Evolutionary conservation across 2,888 invertebrate genomes (phyloP).

Genomic region (Lamellibrachia columna): DNA sequence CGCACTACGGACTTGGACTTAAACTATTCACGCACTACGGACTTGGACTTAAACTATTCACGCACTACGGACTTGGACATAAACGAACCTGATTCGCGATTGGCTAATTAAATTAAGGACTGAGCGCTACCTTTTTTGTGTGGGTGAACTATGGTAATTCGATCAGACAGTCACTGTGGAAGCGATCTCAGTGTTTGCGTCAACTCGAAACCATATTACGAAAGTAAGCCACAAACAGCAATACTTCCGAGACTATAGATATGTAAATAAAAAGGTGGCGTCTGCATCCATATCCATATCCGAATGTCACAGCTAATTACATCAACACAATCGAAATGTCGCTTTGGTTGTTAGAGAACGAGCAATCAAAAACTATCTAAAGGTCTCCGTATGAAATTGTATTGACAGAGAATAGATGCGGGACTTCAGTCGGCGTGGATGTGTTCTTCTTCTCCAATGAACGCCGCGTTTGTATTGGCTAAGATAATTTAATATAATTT

Average conservation of each 20-base stretch:
- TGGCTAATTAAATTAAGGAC: too few species aligned
- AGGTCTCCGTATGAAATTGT: not conserved
- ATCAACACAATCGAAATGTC: not conserved
- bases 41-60: too few species aligned
- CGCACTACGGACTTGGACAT: too few species aligned
- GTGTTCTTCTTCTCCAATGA: not conserved
- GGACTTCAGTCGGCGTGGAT: not conserved
- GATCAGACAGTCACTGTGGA: too few species aligned
- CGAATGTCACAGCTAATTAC: not conserved
- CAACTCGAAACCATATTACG: not conserved
- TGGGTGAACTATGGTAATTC: too few species aligned
- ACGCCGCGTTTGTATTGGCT: constrained; percentile 1
- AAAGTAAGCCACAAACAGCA: not conserved
- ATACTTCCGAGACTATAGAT: not conserved
- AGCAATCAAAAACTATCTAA: not conserved
- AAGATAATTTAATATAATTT: not conserved
- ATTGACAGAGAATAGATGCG: not conserved
- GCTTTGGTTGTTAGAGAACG: not conserved
- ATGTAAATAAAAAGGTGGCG: not conserved
- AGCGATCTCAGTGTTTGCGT: too few species aligned
- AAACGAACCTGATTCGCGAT: too few species aligned
- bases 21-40: too few species aligned
- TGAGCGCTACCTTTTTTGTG: too few species aligned
- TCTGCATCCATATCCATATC: not conserved
- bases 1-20: too few species aligned